Evolutionary conservation across 2,888 invertebrate genomes (phyloP), one percentile per base, ranked within the genome.

Genomic region (Polydrusus tereticollis): DNA sequence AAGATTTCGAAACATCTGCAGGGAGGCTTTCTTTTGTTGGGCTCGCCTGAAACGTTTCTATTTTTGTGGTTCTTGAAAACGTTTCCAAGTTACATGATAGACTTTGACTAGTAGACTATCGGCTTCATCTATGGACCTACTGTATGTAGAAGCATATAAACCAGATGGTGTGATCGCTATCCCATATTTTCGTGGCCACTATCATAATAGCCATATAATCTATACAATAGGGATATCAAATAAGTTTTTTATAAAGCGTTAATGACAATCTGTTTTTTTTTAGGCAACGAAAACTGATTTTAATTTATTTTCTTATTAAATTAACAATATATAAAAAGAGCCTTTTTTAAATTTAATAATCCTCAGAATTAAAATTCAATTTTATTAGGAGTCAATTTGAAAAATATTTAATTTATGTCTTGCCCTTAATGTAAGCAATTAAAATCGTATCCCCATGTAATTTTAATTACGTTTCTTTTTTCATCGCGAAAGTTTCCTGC

Each of bases 41-140:
- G 21, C 57, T 67, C 5, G 72, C 69, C 59, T 72, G 72, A 50
- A 72, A 72, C 5, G 72, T 72, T 60, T 68, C 67, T 18, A 72
- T 45, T 64, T 69, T 72, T 14, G 72, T 63, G 18, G 68, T 69
- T 33, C 59, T 43, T 0, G 72, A 72, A 36, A 72, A 72, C n/a
- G 68, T 72, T 69, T 64, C 72, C 8, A 72, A 45, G 29, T 18
- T 41, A 18, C 64, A 16, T 26, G 29, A n/a, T 33, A 16, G 14
- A 16, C 20, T 26, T 21, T 47, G 50, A 2, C 12, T 43, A 10
- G 29, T n/a, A n/a, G 62, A 60, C 47, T 14, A 52, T 20, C n/a
- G n/a, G 6, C 47, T 50, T 52, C 68, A n/a, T n/a, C n/a, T n/a
- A n/a, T n/a, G n/a, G n/a, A n/a, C n/a, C n/a, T n/a, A n/a, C n/a